phyloP scores from a whole-genome alignment of 92 coral and sea anemone genomes.

The Epizoanthus illoricatus region DNA sequence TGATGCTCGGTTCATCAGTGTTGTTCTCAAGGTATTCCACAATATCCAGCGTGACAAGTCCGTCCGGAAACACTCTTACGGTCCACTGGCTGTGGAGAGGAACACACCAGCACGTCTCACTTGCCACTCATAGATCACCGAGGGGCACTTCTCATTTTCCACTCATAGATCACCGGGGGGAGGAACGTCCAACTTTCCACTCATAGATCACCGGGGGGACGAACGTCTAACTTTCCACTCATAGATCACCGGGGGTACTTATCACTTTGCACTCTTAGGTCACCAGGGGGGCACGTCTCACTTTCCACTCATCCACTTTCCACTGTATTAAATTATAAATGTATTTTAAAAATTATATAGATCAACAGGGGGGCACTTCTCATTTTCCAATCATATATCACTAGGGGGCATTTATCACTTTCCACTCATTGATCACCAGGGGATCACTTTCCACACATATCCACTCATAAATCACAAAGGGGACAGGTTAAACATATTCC shows the following conservation, averaged over 20 bases:
- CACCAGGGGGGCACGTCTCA: not conserved
- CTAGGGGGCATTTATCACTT: not conserved
- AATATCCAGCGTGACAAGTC: constrained; percentile 59
- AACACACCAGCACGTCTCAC: not conserved
- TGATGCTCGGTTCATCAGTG: constrained; percentile 3
- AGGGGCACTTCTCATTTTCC: not conserved
- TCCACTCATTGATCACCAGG: not conserved
- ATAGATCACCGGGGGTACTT: no score
- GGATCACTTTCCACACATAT: not conserved
- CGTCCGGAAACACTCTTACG: constrained; percentile 57
- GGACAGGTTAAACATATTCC: no score
- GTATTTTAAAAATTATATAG: no score
- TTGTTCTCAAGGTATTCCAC: constrained; percentile 22
- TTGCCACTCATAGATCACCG: not conserved
- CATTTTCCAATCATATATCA: not conserved
- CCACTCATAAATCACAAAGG: no score
- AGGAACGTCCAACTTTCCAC: no score
- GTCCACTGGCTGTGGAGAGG: constrained; percentile 54
- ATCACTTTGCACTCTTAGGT: no score
- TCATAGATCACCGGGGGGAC: not conserved
- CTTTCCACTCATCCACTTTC: not conserved
- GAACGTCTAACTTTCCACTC: not conserved
- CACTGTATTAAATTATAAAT: no score
- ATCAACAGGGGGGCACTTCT: not conserved
- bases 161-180: not conserved